Conservation (phyloP, 2,888 invertebrate genomes). For the Mamestra brassicae region DNA sequence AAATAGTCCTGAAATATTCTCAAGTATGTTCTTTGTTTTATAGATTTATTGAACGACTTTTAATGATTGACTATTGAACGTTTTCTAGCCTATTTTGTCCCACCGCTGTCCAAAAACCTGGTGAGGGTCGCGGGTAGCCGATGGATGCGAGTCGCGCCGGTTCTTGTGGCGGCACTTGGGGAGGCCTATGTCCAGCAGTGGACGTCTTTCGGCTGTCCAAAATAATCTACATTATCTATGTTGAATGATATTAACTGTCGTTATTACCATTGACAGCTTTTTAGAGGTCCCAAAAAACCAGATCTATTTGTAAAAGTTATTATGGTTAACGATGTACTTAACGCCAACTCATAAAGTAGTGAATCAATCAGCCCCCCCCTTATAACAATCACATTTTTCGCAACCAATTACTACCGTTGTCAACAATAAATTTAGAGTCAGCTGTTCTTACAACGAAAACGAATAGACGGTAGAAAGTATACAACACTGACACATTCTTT, state of each 20-base stretch:
- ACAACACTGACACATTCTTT: constrained; percentile 53
- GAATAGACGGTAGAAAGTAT: constrained; percentile 71
- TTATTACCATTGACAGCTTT: not conserved
- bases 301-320: too few relatives aligned
- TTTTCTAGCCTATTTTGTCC: too few relatives aligned
- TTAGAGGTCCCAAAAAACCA: not conserved
- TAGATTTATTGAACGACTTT: not conserved
- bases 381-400: constrained; percentile 16
- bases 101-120: too few relatives aligned
- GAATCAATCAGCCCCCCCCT: constrained; percentile 2
- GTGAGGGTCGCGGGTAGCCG: too few relatives aligned
- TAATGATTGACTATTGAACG: not conserved
- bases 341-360: not conserved
- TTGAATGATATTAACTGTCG: not conserved
- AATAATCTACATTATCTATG: too few relatives aligned
- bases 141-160: too few relatives aligned
- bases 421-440: constrained; percentile 60
- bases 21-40: constrained; percentile 5
- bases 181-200: too few relatives aligned
- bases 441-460: constrained; percentile 71
- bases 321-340: not conserved
- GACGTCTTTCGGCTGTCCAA: too few relatives aligned
- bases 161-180: too few relatives aligned
- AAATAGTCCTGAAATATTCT: constrained; percentile 28
- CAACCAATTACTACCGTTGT: constrained; percentile 42